phyloP scores from a whole-genome alignment of 2,113 vertebrate genomes.

The Crotophaga sulcirostris region DNA sequence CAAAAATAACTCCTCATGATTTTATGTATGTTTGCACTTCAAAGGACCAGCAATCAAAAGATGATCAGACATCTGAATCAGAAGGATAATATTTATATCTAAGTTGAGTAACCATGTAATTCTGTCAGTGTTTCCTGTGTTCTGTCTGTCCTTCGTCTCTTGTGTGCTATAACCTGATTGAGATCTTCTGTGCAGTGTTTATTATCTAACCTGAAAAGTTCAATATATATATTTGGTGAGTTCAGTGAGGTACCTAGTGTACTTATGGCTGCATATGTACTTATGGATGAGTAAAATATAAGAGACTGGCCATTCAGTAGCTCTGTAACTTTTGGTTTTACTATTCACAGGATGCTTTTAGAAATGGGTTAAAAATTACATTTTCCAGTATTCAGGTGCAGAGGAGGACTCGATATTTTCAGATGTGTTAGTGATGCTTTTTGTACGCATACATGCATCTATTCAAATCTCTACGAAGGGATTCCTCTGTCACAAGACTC shows the following conservation, averaged over 20 bases:
- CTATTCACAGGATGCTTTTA: not conserved
- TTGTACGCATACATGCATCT: not conserved
- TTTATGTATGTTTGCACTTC: conserved; percentile 12
- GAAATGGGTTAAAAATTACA: not conserved
- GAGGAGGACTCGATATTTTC: conserved; percentile 11
- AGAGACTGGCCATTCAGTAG: not conserved
- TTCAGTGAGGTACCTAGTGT: not conserved
- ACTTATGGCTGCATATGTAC: not conserved
- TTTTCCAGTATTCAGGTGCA: conserved; percentile 19
- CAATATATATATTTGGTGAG: not conserved
- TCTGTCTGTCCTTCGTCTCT: conserved; percentile 6
- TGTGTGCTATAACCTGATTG: not conserved
- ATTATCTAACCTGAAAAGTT: conserved; percentile 16
- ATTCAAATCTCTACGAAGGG: not conserved
- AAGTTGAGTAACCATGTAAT: conserved; percentile 11
- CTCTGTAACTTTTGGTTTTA: not conserved
- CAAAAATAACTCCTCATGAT: conserved; percentile 3
- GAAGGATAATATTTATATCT: conserved; percentile 45
- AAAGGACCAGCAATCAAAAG: not conserved
- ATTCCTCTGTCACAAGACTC: not conserved
- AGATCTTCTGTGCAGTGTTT: not conserved
- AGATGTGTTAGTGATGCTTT: conserved; percentile 5
- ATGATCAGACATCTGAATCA: conserved; percentile 32
- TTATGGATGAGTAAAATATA: not conserved
- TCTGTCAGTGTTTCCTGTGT: not conserved